Evolutionary conservation across 1,140 invertebrate genomes (phyloP), one percentile per base, ranked within the genome.

Genomic region (Lethrus apterus): DNA sequence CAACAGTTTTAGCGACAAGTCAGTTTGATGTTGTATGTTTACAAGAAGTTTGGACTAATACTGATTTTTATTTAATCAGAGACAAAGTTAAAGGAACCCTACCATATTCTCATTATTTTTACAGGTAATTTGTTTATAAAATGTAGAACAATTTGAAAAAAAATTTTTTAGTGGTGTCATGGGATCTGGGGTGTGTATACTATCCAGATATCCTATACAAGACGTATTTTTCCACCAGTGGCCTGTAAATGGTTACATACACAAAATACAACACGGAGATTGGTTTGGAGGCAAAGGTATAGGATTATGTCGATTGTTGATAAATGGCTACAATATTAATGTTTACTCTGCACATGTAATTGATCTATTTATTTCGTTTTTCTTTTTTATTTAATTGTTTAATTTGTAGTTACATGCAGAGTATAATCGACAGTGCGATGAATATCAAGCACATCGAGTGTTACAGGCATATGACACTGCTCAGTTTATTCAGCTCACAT

Each of bases 201-300:
- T 98, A 48, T 94, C 92, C 15, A 83, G 82, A 64, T 83, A 84
- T 71, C 72, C 77, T n/a, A 93, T 98, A 32, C 70, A 84, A 58
- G 86, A 93, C 63, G 85, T 86, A 0, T 83, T 94, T 60, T 93
- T 91, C 56, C 88, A 94, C 67, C 80, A 84, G 47, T 98, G 89
- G 83, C 78, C 89, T 20, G 69, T 98, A n/a, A 98, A 98, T 75
- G 94, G 94, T 2, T 97, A 96, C 63, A 83, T 93, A 41, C 94
- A 98, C 66, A 95, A 94, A 69, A 76, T 98, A 52, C 87, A 93
- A 34, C 93, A 97, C 70, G 94, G 90, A 1, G 94, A 98, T 65
- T 98, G 94, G 94, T 98, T 95, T 71, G 94, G 91, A 40, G 94
- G 93, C 4, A 98, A 98, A 78, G 93, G 93, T 24, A 81, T 97